These are phyloP conservation scores for Lithobius niger DNA, from an alignment of 1,140 invertebrate species.

Conservation along the genomic window DNA sequence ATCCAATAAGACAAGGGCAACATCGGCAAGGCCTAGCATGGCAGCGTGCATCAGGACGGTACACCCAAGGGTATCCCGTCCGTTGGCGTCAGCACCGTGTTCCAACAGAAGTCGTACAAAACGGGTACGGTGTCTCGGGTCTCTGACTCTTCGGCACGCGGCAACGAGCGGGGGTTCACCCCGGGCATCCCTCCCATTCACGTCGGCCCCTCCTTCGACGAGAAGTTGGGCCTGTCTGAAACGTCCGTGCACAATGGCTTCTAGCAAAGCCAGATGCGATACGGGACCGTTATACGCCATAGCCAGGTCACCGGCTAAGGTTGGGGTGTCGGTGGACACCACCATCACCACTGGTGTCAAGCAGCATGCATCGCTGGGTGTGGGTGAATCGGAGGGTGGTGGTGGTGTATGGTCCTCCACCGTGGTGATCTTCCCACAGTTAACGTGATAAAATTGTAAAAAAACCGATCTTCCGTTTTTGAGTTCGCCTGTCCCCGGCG, in stretches of 20 bases:
- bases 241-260: constrained; percentile 7
- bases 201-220: constrained; percentile 21
- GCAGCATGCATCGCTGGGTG: no score
- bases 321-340: no score
- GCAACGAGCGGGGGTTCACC: constrained; percentile 23
- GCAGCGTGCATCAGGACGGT: constrained; percentile 24
- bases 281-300: no score
- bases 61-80: constrained; percentile 20
- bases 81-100: constrained; percentile 22
- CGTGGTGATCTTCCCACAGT: no score
- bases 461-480: no score
- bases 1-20: constrained; percentile 18
- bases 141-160: constrained; percentile 14
- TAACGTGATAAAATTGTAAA: no score
- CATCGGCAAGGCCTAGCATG: constrained; percentile 20
- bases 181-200: constrained; percentile 20
- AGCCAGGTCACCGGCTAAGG: no score
- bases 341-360: no score
- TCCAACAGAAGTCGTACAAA: constrained; percentile 20
- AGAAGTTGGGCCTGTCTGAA: constrained; percentile 21
- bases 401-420: no score
- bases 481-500: no score
- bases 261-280: constrained; percentile 10
- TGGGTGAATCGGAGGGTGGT: no score
- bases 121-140: constrained; percentile 14